Evolutionary conservation across 2,888 invertebrate species (phyloP).

Genomic region (Limnephilus marmoratus): DNA sequence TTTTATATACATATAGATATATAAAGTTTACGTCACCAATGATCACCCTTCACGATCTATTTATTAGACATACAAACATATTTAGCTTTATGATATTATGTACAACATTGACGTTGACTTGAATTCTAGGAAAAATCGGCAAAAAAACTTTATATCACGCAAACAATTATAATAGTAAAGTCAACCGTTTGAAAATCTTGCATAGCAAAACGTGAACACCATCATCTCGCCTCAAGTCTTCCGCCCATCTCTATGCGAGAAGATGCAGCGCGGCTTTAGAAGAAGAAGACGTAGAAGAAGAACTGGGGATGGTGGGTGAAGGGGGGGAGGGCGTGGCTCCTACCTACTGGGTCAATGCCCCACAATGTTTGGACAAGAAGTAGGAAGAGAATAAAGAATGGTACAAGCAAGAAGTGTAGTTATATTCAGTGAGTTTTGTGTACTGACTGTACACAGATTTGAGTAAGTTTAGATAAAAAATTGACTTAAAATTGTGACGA

Average conservation of each 20-base stretch:
- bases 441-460: not conserved
- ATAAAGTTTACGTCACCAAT: not conserved
- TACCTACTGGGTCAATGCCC: not conserved
- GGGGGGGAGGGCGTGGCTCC: conserved; percentile 3
- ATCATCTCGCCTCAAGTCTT: not conserved
- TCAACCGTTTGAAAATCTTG: not conserved
- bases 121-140: too few species aligned
- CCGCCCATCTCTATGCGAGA: not conserved
- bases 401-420: not conserved
- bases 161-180: not conserved
- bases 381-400: not conserved
- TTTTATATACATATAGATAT: not conserved
- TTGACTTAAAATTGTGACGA: not conserved
- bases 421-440: not conserved
- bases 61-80: too few species aligned
- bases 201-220: not conserved
- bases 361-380: conserved; percentile 25
- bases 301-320: not conserved
- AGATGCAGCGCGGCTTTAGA: not conserved
- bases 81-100: too few species aligned
- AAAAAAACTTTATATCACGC: not conserved
- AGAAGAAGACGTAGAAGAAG: not conserved
- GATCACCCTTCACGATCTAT: not conserved
- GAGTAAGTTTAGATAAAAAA: not conserved
- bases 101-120: too few species aligned